phyloP scores from a whole-genome alignment of 2,113 vertebrate genomes.

The Amphilophus citrinellus region DNA sequence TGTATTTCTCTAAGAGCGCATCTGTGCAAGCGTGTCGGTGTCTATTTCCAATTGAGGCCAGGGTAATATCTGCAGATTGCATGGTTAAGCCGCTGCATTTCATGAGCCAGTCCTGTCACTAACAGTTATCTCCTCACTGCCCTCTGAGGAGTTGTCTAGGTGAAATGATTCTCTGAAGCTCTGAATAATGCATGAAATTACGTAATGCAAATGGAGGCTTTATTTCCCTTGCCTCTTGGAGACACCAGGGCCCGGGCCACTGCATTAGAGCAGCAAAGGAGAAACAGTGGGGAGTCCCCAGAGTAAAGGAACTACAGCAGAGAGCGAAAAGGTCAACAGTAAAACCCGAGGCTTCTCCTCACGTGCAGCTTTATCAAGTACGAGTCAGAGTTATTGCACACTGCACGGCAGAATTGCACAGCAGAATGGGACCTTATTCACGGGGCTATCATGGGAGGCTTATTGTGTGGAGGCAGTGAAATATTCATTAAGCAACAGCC shows the following conservation, averaged over 20 bases:
- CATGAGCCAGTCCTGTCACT: slow-evolving; percentile 75
- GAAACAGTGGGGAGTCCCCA: slow-evolving; percentile 64
- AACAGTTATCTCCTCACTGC: slow-evolving; percentile 74
- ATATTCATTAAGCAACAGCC: slow-evolving; percentile 72
- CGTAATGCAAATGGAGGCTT: slow-evolving; percentile 80
- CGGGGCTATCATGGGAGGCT: slow-evolving; percentile 56
- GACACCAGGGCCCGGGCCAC: slow-evolving; percentile 46
- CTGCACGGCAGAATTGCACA: slow-evolving; percentile 22
- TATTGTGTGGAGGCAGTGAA: slow-evolving; percentile 67
- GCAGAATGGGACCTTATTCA: slow-evolving; percentile 44
- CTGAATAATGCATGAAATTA: slow-evolving; percentile 83
- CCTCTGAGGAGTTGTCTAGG: slow-evolving; percentile 72
- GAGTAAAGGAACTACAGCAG: slow-evolving; percentile 56
- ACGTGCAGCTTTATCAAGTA: slow-evolving; percentile 48
- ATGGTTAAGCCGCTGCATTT: slow-evolving; percentile 77
- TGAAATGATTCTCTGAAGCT: slow-evolving; percentile 73
- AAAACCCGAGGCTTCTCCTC: slow-evolving; percentile 60
- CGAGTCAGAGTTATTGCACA: slow-evolving; percentile 53
- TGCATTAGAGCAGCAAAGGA: slow-evolving; percentile 53
- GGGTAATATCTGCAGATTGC: slow-evolving; percentile 77
- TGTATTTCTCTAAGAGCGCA: slow-evolving; percentile 28
- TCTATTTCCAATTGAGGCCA: slow-evolving; percentile 64
- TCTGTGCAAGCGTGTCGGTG: slow-evolving; percentile 26
- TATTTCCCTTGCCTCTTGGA: slow-evolving; percentile 65
- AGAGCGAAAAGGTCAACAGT: slow-evolving; percentile 69